Evolutionary conservation across 1,140 invertebrate species (phyloP).

Genomic region (Proctacanthus coquilletti): DNA sequence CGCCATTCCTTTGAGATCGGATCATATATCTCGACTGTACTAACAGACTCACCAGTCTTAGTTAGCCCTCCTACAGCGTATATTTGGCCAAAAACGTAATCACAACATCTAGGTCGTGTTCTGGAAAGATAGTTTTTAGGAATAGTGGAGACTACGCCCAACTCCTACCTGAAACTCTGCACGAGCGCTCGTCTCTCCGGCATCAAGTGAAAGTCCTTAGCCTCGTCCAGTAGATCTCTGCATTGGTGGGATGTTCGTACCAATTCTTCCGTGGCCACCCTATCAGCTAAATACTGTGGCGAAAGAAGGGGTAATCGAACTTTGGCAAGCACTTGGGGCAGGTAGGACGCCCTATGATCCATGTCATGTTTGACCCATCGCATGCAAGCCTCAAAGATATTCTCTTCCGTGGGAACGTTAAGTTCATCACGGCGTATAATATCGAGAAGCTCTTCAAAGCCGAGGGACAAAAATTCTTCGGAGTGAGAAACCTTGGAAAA

Average conservation of each 20-base stretch:
- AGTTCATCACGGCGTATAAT: constrained; percentile 67
- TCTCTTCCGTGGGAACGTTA: constrained; percentile 50
- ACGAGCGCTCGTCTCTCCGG: constrained; percentile 60
- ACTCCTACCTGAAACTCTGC: constrained; percentile 43
- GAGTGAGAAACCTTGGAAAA: constrained; percentile 63
- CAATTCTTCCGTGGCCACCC: constrained; percentile 68
- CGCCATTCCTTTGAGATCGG: constrained; percentile 56
- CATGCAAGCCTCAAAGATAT: constrained; percentile 75
- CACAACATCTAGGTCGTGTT: constrained; percentile 58
- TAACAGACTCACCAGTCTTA: constrained; percentile 70
- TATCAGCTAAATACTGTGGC: constrained; percentile 69
- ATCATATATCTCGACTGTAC: constrained; percentile 77
- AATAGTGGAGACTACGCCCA: neutral
- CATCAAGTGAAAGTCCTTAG: constrained; percentile 70
- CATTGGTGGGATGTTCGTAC: constrained; percentile 60
- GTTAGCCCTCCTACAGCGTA: constrained; percentile 80
- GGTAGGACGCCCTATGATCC: constrained; percentile 35
- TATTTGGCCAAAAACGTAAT: constrained; percentile 61
- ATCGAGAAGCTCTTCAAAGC: constrained; percentile 47
- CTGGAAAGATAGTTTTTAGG: constrained; percentile 12
- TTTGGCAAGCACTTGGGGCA: constrained; percentile 57
- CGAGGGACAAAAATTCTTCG: constrained; percentile 53
- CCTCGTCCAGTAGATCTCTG: constrained; percentile 69
- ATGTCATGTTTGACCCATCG: constrained; percentile 62
- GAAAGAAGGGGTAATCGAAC: constrained; percentile 68